Evolutionary conservation across 2,113 vertebrate genomes (phyloP).

Genomic region (Vulpes vulpes): DNA sequence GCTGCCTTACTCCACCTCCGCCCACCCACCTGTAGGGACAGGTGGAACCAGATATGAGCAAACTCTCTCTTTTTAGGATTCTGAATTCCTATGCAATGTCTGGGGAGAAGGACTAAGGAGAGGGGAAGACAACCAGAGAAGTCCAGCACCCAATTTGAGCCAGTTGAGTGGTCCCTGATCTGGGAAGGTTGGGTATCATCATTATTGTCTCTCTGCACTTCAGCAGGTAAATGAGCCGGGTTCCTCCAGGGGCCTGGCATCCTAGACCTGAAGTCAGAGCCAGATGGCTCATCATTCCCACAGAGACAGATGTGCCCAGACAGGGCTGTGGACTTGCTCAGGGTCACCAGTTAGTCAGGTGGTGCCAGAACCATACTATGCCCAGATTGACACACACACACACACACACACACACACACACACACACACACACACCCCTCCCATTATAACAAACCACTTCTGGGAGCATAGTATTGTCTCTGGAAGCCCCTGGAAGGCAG

Average conservation of each 20-base stretch:
- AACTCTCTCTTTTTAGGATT: neutral
- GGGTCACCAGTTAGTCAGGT: neutral
- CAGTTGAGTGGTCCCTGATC: neutral
- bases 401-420: too few species aligned
- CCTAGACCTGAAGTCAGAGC: neutral
- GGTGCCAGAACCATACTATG: neutral
- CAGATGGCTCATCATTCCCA: neutral
- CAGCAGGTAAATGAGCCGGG: neutral
- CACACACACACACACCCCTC: too few species aligned
- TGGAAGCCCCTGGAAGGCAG: neutral
- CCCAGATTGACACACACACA: neutral
- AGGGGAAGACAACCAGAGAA: neutral
- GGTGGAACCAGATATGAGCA: neutral
- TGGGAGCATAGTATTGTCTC: neutral
- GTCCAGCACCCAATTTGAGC: neutral
- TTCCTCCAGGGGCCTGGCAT: neutral
- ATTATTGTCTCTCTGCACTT: neutral
- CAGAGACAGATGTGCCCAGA: neutral
- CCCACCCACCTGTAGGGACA: neutral
- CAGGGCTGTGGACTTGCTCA: neutral
- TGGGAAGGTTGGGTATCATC: neutral
- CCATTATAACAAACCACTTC: neutral
- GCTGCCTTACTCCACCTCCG: neutral
- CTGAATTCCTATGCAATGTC: neutral
- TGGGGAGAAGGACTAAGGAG: neutral